Percentiles rank a stretch among this genome's conserved stretches.
These are phyloP conservation scores for Cololabis saira DNA, from an alignment of 2,113 vertebrate genomes.

Conservation along the genomic window DNA sequence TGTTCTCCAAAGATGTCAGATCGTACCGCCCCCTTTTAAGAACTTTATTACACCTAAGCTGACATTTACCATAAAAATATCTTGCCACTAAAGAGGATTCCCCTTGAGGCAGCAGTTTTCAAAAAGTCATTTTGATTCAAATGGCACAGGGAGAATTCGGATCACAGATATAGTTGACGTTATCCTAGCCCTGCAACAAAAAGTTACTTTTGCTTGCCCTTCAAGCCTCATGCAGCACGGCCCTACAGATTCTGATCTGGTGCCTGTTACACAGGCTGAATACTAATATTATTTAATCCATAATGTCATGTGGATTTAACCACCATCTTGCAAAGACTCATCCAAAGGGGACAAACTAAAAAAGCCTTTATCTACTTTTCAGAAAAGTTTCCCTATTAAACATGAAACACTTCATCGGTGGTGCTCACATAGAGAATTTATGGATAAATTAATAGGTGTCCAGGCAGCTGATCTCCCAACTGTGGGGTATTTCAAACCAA, in stretches of 20 bases:
- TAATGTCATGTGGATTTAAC: constrained; percentile 14
- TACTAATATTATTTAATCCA: constrained; percentile 46
- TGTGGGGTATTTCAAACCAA: constrained; percentile 35
- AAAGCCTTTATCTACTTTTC: constrained; percentile 27
- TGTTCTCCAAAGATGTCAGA: constrained; percentile 21
- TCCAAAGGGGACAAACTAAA: constrained; percentile 30
- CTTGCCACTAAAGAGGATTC: constrained; percentile 28
- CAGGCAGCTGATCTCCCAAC: constrained; percentile 43
- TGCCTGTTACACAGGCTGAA: constrained; percentile 18
- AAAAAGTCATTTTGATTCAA: constrained; percentile 4
- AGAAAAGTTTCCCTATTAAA: constrained; percentile 42
- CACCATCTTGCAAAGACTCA: constrained; percentile 15
- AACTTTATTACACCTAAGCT: constrained; percentile 32
- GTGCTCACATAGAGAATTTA: constrained; percentile 51
- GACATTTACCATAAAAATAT: constrained; percentile 13
- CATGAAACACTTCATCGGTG: constrained; percentile 51
- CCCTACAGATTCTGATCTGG: constrained; percentile 18
- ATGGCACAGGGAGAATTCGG: constrained; percentile 11
- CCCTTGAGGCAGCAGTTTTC: constrained; percentile 25
- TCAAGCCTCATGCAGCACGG: constrained; percentile 12
- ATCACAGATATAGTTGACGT: constrained; percentile 25
- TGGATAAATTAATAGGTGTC: constrained; percentile 55
- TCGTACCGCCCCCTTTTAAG: constrained; percentile 16
- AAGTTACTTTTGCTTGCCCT: constrained; percentile 46
- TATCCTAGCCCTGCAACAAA: constrained; percentile 23